Evolutionary conservation across 2,888 invertebrate genomes (phyloP).

Genomic region (Cosmia pyralina): DNA sequence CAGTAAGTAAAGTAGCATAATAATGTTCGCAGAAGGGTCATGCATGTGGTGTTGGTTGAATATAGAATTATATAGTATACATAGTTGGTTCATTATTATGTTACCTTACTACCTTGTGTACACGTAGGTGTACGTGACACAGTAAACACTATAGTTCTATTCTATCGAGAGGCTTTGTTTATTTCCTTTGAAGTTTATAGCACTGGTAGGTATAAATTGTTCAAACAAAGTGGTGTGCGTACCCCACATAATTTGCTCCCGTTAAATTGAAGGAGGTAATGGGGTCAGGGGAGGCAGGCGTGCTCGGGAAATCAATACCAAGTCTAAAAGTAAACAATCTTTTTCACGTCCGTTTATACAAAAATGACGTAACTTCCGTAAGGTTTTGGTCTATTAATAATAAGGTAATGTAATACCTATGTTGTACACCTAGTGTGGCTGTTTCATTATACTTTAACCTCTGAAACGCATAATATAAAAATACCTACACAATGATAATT

Average conservation of each 20-base stretch:
- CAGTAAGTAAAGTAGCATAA: conserved; percentile 16
- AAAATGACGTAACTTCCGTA: conserved; percentile 30
- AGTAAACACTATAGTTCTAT: conserved; percentile 31
- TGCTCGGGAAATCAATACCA: conserved; percentile 67
- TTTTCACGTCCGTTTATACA: conserved; percentile 44
- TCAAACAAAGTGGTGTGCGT: conserved; percentile 50
- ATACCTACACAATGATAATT: background rate
- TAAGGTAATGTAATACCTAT: background rate
- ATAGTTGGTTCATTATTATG: conserved; percentile 13
- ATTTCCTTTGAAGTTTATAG: conserved; percentile 30
- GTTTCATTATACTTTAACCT: background rate
- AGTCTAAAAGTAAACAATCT: conserved; percentile 52
- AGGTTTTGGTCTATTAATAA: conserved; percentile 10
- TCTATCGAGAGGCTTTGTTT: conserved; percentile 27
- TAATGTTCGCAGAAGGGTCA: conserved; percentile 25
- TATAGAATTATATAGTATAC: conserved; percentile 7
- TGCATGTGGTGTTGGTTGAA: conserved; percentile 3
- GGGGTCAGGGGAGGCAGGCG: conserved; percentile 70
- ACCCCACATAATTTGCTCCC: conserved; percentile 59
- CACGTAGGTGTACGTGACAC: conserved; percentile 25
- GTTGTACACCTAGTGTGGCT: conserved; percentile 4
- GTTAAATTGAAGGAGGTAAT: conserved; percentile 63
- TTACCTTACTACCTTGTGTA: conserved; percentile 19
- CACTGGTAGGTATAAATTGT: conserved; percentile 33
- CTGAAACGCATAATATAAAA: background rate